Evolutionary conservation across 1,140 invertebrate species (phyloP), one percentile per base, ranked within the genome.

Genomic region (Drosophila bocki): DNA sequence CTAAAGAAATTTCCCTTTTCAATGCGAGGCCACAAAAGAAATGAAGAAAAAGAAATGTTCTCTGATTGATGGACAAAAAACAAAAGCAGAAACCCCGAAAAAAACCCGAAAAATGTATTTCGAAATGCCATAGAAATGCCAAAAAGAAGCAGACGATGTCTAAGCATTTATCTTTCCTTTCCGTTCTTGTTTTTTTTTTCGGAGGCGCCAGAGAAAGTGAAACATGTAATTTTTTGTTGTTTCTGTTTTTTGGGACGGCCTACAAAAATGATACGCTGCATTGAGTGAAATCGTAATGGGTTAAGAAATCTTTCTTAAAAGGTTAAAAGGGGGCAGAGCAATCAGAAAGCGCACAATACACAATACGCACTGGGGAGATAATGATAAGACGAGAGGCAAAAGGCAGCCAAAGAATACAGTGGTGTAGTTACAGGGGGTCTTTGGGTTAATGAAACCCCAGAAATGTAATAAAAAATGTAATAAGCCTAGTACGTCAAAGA

Each of bases 231-330:
- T 86, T 80, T 79, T 70, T 42, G 65, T 60, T 71, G n/a, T 63
- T n/a, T 8, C 47, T 48, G 47, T 48, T 37, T 74, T 50, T 26
- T 15, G 59, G 67, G 57, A 41, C 78, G 84, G 84, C 84, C 80
- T 80, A 87, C 62, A 87, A 88, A 80, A 87, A 78, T 87, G 72
- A 88, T 84, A 81, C 74, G 69, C 64, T 68, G 64, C 80, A 90
- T 88, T 88, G 85, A 84, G 84, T 88, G 84, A 88, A 88, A 87
- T 87, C 83, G 83, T 87, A 87, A 87, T 87, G 83, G 81, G 83
- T 74, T 87, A 59, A 87, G 76, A 87, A 87, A 88, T 87, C 53
- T 56, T 81, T 84, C 77, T 80, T 84, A 80, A 87, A 75, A 60
- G 39, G 45, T 61, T 39, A 75, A 74, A 75, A 56, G 35, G 56